A percentile compares a stretch with the other conserved stretches of the same genome.
phyloP scores from a whole-genome alignment of 2,797 vertebrate species.

The Phalloptychus januarius region DNA sequence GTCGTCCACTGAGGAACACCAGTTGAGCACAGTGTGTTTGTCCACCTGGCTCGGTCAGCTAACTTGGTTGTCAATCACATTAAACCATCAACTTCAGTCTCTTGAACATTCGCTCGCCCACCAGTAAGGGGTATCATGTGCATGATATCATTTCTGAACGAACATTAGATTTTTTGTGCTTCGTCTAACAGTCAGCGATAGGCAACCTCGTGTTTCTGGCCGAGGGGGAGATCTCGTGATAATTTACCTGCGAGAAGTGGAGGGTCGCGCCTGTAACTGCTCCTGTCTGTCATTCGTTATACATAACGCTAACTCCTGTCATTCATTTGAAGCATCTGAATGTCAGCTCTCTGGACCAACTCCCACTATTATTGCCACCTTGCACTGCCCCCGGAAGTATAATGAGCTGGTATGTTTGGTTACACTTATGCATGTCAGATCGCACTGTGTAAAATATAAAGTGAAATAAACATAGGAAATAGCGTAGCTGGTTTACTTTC shows the following conservation, averaged over 20 bases:
- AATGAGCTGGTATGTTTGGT: slow-evolving; percentile 44
- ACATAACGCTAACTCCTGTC: too few relatives aligned
- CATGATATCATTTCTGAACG: too few relatives aligned
- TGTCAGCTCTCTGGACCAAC: neutral
- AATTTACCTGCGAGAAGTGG: neutral
- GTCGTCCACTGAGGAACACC: too few relatives aligned
- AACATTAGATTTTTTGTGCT: too few relatives aligned
- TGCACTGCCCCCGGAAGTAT: neutral
- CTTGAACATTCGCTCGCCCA: too few relatives aligned
- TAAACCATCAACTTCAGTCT: too few relatives aligned
- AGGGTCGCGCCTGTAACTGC: neutral
- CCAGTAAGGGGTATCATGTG: too few relatives aligned
- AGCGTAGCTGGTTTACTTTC: slow-evolving; percentile 26
- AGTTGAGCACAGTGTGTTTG: too few relatives aligned
- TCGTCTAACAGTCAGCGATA: neutral
- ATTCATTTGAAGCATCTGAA: neutral
- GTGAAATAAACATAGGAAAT: neutral
- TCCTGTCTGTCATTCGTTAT: neutral
- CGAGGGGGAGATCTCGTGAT: too few relatives aligned
- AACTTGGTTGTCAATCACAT: too few relatives aligned
- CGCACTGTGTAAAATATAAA: slow-evolving; percentile 57
- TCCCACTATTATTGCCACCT: neutral
- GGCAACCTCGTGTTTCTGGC: too few relatives aligned
- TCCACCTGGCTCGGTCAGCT: too few relatives aligned
- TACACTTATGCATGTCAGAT: slow-evolving; percentile 70